Evolutionary conservation across 2,888 invertebrate species (phyloP), one percentile per base, ranked within the genome.

Genomic region (Melolontha melolontha): DNA sequence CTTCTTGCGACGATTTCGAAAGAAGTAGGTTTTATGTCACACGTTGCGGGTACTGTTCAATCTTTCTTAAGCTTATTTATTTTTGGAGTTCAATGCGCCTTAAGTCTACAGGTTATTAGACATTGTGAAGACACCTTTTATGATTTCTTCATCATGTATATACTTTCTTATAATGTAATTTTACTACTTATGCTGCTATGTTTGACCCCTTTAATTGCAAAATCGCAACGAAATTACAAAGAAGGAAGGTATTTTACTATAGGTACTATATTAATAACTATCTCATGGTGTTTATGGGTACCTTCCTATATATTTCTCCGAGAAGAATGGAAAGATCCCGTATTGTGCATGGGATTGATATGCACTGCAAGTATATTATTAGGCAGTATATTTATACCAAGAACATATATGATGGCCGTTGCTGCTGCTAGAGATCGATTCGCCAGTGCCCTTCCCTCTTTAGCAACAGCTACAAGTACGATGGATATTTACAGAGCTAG

Each of bases 31-130:
- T 89, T 91, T 72, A 86, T 90, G 71, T 89, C 89, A 4, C 91
- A 91, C 75, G 87, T 91, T 7, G 89, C 91, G 71, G 92, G 92
- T 2, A 88, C 90, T 44, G 86, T 91, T 6, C 91, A 91, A 77
- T 84, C 88, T 0, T 84, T 89, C 12, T 85, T 91, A 73, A 86
- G 87, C 66, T 84, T 90, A 51, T 90, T 91, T 76, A 89, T 90
- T 77, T 86, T 87, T 40, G 84, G 87, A 0, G 89, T 90, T 0
- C 89, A 90, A 79, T 80, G 85, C 57, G 87, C 87, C 72, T 75
- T 87, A 84, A 83, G 85, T 81, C 74, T 87, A 17, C 85, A 85
- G 76, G 70, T 86, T 70, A 67, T 79, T 4, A 83, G 83, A 16
- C 82, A 84, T 71, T 86, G 86, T 59, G 80, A 84, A 68, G 85